Evolutionary conservation across 2,113 vertebrate species (phyloP), one percentile per base, ranked within the genome.

Genomic region (Boulengeromyrus knoepffleri): DNA sequence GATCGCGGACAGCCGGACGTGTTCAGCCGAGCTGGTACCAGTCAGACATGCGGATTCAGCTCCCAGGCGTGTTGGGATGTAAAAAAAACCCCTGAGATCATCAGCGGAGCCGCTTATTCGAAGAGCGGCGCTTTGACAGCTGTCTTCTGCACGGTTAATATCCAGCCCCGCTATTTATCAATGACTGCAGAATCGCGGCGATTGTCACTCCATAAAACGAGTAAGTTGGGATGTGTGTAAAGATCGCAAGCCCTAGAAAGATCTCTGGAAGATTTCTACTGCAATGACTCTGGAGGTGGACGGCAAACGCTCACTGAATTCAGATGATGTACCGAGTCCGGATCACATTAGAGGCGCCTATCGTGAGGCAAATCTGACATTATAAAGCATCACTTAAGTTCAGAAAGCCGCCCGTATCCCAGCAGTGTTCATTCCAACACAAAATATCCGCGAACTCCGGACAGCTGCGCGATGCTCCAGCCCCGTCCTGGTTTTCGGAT

Each of bases 11-110:
- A 91, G 49, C 45, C 31, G 85, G 91, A 90, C 46, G 52, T 87
- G 89, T 92, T 94, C 93, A 94, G 90, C 92, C 89, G 84, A 91
- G 93, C 89, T 89, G 92, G 96, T 93, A 95, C 95, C 94, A 77
- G 62, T 91, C 93, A 91, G 93, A 93, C 94, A 94, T 93, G 93
- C 93, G 91, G 93, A 90, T 88, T 85, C 92, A 50, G 62, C n/a
- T 74, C 47, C 83, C 84, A 2, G 89, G 47, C 90, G 92, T 88
- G 86, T 74, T 70, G 56, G 88, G 86, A 88, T 66, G 52, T 9
- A 85, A 24, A 39, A 84, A 39, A 58, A 4, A 21, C 0, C 83
- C 89, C 83, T 12, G 83, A 47, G 42, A 85, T 47, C 52, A 31
- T 49, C 52, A 89, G 52, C 80, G 52, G 50, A 45, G 19, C 6